Evolutionary conservation across 2,888 invertebrate species (phyloP), one percentile per base, ranked within the genome.

Genomic region (Mythimna ferrago): DNA sequence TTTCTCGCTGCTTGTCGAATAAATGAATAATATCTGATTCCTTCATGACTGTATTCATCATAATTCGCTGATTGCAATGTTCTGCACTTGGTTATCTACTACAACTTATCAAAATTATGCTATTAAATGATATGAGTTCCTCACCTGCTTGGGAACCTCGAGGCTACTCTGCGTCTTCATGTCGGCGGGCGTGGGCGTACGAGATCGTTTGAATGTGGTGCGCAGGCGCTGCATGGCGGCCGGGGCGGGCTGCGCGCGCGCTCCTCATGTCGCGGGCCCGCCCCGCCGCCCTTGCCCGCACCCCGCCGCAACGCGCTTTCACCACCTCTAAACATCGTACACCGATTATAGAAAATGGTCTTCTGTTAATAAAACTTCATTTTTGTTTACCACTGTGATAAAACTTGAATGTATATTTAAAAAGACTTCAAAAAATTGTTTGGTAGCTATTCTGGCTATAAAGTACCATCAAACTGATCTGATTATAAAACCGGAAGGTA

Each of bases 121-220:
- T 48, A 14, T 48, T 48, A 16, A 14, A 48, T 48, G 16, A 6
- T 16, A 48, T 6, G 3, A 48, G 16, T 19, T 48, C 16, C n/a
- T 80, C 90, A 97, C 97, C 97, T 98, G 98, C 92, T 98, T 98
- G 85, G 99, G 98, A 88, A 98, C 98, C 93, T 99, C 98, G 89
- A 99, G 97, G 94, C 98, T 98, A 95, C 98, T 98, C 93, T 98
- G 98, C 85, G 98, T 98, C 97, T 98, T 98, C 98, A 98, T 98
- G 96, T 98, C 98, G 91, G 98, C 98, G 86, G 98, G 98, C 81
- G 98, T 98, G 82, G 98, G 98, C 86, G 98, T 98, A 90, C 98
- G 97, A 93, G 98, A 98, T 92, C 98, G 97, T 96, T 98, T 98
- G 97, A 98, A 98, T 83, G 98, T 98, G 93, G 98, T 98, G 93